Percentiles rank a stretch among this genome's conserved stretches.
phyloP scores from a whole-genome alignment of 1,140 invertebrate genomes.

The Cylas formicarius region DNA sequence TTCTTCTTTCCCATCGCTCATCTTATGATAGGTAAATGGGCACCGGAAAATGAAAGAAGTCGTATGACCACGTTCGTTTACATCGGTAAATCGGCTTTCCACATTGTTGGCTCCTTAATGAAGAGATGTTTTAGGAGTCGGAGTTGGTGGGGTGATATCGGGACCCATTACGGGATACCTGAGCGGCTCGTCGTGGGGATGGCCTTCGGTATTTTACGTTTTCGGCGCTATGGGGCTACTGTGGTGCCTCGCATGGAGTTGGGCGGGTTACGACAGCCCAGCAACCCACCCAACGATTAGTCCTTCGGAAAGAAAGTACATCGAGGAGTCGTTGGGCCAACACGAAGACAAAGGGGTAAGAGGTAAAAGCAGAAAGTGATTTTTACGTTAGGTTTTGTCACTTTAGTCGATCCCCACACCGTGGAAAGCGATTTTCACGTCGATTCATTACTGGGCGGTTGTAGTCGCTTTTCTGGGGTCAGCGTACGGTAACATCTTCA shows the following conservation, averaged over 20 bases:
- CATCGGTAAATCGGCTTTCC: conserved; percentile 8
- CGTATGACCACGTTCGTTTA: conserved; percentile 18
- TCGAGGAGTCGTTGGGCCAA: conserved; percentile 68
- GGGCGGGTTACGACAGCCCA: conserved; percentile 60
- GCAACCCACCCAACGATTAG: conserved; percentile 69
- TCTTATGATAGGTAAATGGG: conserved; percentile 73
- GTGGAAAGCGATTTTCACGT: conserved; percentile 68
- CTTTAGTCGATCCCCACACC: conserved; percentile 47
- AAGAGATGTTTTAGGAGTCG: conserved; percentile 6
- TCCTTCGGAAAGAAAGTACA: conserved; percentile 79
- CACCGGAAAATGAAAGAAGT: conserved; percentile 34
- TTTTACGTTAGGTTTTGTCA: neutral
- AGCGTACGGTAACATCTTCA: conserved; percentile 87
- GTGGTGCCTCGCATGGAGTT: conserved; percentile 54
- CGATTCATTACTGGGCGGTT: conserved; percentile 73
- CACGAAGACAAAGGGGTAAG: conserved; percentile 50
- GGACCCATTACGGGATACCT: conserved; percentile 60
- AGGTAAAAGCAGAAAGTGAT: neutral
- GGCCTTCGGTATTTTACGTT: conserved; percentile 70
- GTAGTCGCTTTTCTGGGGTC: conserved; percentile 75
- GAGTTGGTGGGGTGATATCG: conserved; percentile 56
- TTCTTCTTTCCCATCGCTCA: conserved; percentile 72
- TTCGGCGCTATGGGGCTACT: conserved; percentile 57
- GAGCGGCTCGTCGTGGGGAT: conserved; percentile 54
- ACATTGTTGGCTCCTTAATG: neutral